Evolutionary conservation across 2,113 vertebrate species (phyloP).

Genomic region (Labeo rohita): DNA sequence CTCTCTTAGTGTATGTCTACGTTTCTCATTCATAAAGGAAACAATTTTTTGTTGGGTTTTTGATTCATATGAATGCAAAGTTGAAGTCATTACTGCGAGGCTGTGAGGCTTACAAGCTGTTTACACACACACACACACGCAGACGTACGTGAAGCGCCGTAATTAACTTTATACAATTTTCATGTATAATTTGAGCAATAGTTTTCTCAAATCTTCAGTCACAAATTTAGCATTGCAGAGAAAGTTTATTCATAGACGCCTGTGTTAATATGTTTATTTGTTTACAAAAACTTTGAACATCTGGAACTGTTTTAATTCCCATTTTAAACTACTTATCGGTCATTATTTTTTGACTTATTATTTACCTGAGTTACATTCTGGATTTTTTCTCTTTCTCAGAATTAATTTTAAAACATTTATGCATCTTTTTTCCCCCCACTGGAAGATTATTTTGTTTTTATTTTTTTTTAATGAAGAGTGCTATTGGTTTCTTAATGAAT

Average conservation of each 20-base stretch:
- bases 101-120: slow-evolving; percentile 39
- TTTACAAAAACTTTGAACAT: not conserved
- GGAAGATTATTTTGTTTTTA: too few species aligned
- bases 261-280: not conserved
- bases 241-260: not conserved
- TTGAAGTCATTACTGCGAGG: slow-evolving; percentile 33
- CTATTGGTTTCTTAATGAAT: not conserved
- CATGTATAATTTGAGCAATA: slow-evolving; percentile 8
- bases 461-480: too few species aligned
- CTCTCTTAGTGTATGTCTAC: not conserved
- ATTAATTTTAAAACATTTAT: too few species aligned
- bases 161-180: not conserved
- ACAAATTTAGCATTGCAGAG: not conserved
- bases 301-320: too few species aligned
- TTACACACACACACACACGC: slow-evolving; percentile 25
- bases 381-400: too few species aligned
- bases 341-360: too few species aligned
- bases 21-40: slow-evolving; percentile 38
- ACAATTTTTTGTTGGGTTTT: not conserved
- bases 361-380: too few species aligned
- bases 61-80: slow-evolving; percentile 33
- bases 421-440: too few species aligned
- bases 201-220: not conserved
- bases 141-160: not conserved
- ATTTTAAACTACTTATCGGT: too few species aligned